Conservation (phyloP, 2,797 vertebrate species). For the Sternarchorhynchus goeldii region DNA sequence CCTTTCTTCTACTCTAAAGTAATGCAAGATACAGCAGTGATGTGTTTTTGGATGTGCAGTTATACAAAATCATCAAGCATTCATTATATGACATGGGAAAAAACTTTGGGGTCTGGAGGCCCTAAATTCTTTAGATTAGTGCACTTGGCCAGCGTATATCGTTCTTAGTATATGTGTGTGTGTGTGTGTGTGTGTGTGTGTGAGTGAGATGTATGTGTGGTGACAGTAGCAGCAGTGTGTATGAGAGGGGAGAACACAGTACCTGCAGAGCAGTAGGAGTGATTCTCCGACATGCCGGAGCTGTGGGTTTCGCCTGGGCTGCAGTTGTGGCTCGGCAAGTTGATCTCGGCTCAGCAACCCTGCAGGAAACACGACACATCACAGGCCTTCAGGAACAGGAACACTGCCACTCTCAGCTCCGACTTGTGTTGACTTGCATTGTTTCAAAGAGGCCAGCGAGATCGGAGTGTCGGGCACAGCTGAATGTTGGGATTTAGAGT, state of each 20-base stretch:
- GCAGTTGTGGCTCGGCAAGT: slow-evolving; percentile 57
- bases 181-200: not conserved
- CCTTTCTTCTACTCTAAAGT: not conserved
- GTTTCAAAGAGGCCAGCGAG: not conserved
- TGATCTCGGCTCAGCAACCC: slow-evolving; percentile 56
- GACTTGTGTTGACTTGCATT: not conserved
- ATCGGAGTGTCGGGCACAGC: not conserved
- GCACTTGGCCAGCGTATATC: not conserved
- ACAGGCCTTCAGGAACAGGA: slow-evolving; percentile 38
- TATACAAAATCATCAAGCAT: not conserved
- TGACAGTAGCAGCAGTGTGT: slow-evolving; percentile 12
- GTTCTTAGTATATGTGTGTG: not conserved
- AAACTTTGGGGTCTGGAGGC: not conserved
- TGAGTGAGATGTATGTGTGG: not conserved
- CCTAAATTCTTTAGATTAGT: not conserved
- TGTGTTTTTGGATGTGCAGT: not conserved
- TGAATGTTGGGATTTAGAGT: not conserved
- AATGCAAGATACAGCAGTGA: slow-evolving; percentile 3
- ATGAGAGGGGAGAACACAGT: slow-evolving; percentile 41
- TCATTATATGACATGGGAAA: not conserved
- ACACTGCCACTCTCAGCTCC: not conserved
- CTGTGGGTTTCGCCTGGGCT: slow-evolving; percentile 56
- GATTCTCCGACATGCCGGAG: slow-evolving; percentile 56
- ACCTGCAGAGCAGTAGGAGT: slow-evolving; percentile 77
- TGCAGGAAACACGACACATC: slow-evolving; percentile 60